A percentile compares a stretch with the other conserved stretches of the same genome.
phyloP scores from a whole-genome alignment of 2,888 invertebrate genomes.

The Reticulitermes lucifugus region DNA sequence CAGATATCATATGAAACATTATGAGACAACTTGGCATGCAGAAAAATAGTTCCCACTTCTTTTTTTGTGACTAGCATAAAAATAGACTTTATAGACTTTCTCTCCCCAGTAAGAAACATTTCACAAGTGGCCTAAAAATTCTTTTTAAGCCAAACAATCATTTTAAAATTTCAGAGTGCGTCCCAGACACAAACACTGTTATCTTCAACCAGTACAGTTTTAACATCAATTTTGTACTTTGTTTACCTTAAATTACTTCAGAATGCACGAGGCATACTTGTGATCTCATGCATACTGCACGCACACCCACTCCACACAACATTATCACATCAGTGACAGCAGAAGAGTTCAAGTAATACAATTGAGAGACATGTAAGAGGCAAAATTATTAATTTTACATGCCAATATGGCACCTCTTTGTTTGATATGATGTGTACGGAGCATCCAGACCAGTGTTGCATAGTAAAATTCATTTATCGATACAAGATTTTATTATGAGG shows the following conservation, averaged over 20 bases:
- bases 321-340: constrained; percentile 6
- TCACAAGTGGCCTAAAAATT: constrained; percentile 40
- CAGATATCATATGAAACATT: constrained; percentile 47
- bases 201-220: constrained; percentile 48
- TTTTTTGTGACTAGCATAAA: constrained; percentile 54
- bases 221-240: constrained; percentile 48
- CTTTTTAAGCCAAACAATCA: constrained; percentile 43
- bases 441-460: constrained; percentile 4
- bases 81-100: constrained; percentile 55
- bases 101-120: constrained; percentile 47
- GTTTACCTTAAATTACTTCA: constrained; percentile 47
- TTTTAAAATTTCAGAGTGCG: constrained; percentile 41
- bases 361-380: constrained; percentile 39
- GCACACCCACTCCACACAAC: background rate
- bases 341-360: constrained; percentile 18
- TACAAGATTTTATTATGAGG: constrained; percentile 1
- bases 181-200: constrained; percentile 41
- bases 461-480: background rate
- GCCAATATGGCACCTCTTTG: constrained; percentile 46
- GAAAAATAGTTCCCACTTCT: constrained; percentile 53
- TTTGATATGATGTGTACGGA: constrained; percentile 13
- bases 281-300: constrained; percentile 22
- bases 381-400: constrained; percentile 40
- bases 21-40: constrained; percentile 53
- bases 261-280: constrained; percentile 38